These are phyloP conservation scores for Sciurus niger DNA, from an alignment of 2,113 vertebrate species.

Conservation along the genomic window DNA sequence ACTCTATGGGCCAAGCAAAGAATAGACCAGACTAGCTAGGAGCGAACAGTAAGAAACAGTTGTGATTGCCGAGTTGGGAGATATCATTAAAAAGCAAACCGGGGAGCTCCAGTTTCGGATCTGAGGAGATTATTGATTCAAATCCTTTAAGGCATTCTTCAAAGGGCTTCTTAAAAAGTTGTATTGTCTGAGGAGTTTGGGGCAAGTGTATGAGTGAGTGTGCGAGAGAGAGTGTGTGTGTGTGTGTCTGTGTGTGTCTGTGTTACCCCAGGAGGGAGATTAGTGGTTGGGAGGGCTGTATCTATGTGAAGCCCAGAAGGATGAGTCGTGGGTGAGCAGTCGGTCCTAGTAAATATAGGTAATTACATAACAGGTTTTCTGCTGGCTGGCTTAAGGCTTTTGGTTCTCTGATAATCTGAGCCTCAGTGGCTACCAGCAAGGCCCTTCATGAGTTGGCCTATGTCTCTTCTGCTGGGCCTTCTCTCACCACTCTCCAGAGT, in stretches of 20 bases:
- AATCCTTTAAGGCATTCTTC: slow-evolving; percentile 79
- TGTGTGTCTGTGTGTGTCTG: background rate
- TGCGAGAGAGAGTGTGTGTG: background rate
- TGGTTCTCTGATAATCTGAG: background rate
- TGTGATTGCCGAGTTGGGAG: slow-evolving; percentile 72
- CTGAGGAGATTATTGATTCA: slow-evolving; percentile 76
- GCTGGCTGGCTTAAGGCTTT: background rate
- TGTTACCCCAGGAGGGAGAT: slow-evolving; percentile 50
- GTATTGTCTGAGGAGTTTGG: slow-evolving; percentile 82
- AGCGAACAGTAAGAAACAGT: slow-evolving; percentile 69
- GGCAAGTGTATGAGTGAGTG: background rate
- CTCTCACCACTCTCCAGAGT: background rate
- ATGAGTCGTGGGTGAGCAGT: background rate
- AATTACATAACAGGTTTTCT: background rate
- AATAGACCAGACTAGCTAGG: slow-evolving; percentile 44
- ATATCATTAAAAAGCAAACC: slow-evolving; percentile 81
- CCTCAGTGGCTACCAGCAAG: background rate
- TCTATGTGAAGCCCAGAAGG: background rate
- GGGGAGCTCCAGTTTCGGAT: slow-evolving; percentile 63
- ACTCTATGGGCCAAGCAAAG: slow-evolving; percentile 31
- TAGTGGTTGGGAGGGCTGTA: slow-evolving; percentile 62
- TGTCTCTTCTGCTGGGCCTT: background rate
- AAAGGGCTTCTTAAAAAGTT: slow-evolving; percentile 83
- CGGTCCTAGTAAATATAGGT: background rate
- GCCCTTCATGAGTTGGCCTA: background rate